Percentiles rank a stretch among this genome's conserved stretches.
These are phyloP conservation scores for Conops quadrifasciatus DNA, from an alignment of 2,888 invertebrate genomes.

Conservation along the genomic window DNA sequence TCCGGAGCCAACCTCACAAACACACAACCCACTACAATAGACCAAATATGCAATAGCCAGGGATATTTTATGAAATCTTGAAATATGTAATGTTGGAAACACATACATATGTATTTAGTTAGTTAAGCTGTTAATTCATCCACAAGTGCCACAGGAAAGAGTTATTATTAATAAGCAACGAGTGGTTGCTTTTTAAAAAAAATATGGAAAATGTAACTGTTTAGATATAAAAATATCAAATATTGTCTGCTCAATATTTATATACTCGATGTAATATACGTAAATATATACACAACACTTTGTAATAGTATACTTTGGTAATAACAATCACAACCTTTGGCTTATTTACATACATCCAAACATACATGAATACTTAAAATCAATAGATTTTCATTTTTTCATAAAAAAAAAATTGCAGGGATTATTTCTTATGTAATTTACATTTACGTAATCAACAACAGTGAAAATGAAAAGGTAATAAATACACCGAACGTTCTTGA, in stretches of 20 bases:
- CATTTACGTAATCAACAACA: no score
- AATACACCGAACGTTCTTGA: no score
- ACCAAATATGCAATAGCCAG: constrained; percentile 64
- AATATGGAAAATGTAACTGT: neutral
- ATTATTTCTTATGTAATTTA: constrained; percentile 48
- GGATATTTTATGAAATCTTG: constrained; percentile 43
- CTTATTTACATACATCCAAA: constrained; percentile 46
- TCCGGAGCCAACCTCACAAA: constrained; percentile 57
- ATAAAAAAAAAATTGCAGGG: constrained; percentile 62
- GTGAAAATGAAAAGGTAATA: no score
- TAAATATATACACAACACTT: constrained; percentile 8
- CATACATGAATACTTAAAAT: neutral
- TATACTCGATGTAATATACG: constrained; percentile 12
- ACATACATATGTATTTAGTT: constrained; percentile 21
- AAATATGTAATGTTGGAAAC: constrained; percentile 19
- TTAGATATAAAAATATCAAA: constrained; percentile 15
- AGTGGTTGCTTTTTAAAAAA: neutral
- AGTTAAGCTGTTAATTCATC: constrained; percentile 47
- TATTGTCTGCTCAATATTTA: constrained; percentile 14
- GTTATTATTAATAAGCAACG: constrained; percentile 38
- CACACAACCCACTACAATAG: constrained; percentile 63
- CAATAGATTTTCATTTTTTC: constrained; percentile 29
- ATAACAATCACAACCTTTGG: constrained; percentile 49
- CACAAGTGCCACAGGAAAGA: constrained; percentile 52
- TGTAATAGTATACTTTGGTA: constrained; percentile 52